Conservation (phyloP, 2,113 vertebrate genomes). For the Zosterops pallidus region DNA sequence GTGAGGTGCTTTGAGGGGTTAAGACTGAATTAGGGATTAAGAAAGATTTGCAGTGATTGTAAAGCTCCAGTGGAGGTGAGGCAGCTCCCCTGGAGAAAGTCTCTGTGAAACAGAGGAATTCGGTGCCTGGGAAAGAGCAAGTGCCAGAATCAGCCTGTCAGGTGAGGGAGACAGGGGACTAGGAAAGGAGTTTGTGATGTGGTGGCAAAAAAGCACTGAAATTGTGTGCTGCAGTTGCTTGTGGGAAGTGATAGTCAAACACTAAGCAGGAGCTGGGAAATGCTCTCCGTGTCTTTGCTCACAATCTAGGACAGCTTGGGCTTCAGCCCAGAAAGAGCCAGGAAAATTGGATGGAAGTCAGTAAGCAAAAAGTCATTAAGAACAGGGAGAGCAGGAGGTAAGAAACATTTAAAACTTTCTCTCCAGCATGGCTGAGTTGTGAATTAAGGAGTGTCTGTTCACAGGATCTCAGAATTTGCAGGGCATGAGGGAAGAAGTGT, state of each 20-base stretch:
- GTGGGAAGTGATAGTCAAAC: neutral
- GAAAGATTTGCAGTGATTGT: neutral
- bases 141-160: neutral
- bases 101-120: neutral
- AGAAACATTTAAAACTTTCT: neutral
- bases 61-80: neutral
- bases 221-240: neutral
- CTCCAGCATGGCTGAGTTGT: neutral
- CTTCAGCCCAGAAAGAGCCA: slow-evolving; percentile 7
- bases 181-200: neutral
- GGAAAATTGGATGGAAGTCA: slow-evolving; percentile 33
- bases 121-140: neutral
- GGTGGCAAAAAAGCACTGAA: neutral
- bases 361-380: neutral
- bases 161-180: slow-evolving; percentile 23
- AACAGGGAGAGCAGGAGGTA: neutral
- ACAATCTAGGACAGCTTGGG: neutral
- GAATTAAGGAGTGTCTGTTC: neutral
- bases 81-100: neutral
- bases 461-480: neutral
- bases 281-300: neutral
- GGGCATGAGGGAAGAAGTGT: neutral
- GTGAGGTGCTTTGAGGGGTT: neutral
- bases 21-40: neutral
- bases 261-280: neutral